Evolutionary conservation across 2,888 invertebrate genomes (phyloP).

Genomic region (Hecatera dysodea): DNA sequence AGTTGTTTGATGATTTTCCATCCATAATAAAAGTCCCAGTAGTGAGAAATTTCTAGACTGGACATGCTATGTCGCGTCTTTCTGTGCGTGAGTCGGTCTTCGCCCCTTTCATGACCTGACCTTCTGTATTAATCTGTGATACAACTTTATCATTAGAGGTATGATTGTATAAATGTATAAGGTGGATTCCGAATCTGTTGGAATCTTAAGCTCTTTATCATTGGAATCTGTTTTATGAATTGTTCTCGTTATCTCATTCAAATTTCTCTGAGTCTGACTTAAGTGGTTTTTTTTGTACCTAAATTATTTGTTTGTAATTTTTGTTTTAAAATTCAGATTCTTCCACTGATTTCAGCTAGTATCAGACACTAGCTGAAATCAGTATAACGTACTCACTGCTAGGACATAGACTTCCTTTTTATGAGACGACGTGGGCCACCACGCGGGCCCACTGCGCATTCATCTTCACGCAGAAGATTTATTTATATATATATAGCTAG

Average conservation of each 20-base stretch:
- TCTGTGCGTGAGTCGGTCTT: background rate
- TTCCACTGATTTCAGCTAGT: background rate
- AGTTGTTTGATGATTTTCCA: too few species aligned
- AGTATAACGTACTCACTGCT: background rate
- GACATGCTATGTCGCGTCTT: too few species aligned
- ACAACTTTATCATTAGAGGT: conserved; percentile 21
- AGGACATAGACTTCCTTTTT: background rate
- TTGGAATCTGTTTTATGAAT: conserved; percentile 39
- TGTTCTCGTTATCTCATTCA: conserved; percentile 26
- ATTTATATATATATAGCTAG: too few species aligned
- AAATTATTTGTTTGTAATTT: background rate
- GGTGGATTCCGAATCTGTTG: conserved; percentile 19
- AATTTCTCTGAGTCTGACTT: conserved; percentile 5
- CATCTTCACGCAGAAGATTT: too few species aligned
- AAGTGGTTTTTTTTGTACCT: background rate
- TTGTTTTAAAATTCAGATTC: background rate
- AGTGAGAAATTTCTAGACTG: too few species aligned
- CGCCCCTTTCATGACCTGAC: too few species aligned
- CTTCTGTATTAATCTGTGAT: conserved; percentile 21
- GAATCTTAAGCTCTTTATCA: conserved; percentile 32
- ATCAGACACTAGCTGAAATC: too few species aligned
- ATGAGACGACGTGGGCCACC: background rate
- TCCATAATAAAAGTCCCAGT: too few species aligned
- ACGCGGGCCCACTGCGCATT: too few species aligned
- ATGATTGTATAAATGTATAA: conserved; percentile 21